phyloP scores from a whole-genome alignment of 2,797 vertebrate species.

The Hemitrygon akajei region DNA sequence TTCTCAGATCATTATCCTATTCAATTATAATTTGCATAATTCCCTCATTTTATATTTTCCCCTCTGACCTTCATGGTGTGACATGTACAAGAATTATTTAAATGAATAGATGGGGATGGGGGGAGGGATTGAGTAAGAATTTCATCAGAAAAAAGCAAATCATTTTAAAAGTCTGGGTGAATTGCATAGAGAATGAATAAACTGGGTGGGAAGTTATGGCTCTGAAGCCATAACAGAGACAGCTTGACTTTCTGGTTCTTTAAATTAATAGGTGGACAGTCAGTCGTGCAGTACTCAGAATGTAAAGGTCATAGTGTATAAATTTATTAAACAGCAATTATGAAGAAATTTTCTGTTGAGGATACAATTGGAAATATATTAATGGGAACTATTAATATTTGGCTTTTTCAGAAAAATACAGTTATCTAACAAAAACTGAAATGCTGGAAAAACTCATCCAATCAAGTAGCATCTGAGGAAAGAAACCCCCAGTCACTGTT shows the following conservation, averaged over 20 bases:
- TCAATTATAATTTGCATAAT: neutral
- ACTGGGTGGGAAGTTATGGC: neutral
- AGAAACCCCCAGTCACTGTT: too few relatives aligned
- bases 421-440: too few relatives aligned
- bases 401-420: neutral
- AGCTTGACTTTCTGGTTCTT: neutral
- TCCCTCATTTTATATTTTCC: neutral
- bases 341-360: neutral
- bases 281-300: neutral
- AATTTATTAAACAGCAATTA: neutral
- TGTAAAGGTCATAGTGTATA: neutral
- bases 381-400: neutral
- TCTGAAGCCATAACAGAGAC: neutral
- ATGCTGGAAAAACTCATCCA: too few relatives aligned
- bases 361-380: neutral
- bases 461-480: too few relatives aligned
- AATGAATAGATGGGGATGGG: neutral
- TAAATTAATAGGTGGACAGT: neutral
- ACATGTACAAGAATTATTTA: neutral
- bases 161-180: neutral
- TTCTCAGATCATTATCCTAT: neutral
- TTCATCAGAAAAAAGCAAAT: neutral
- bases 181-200: neutral
- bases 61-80: neutral
- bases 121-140: neutral